Base-by-base conservation (phyloP, 2,797 vertebrate genomes). In the Coreius guichenoti region DNA sequence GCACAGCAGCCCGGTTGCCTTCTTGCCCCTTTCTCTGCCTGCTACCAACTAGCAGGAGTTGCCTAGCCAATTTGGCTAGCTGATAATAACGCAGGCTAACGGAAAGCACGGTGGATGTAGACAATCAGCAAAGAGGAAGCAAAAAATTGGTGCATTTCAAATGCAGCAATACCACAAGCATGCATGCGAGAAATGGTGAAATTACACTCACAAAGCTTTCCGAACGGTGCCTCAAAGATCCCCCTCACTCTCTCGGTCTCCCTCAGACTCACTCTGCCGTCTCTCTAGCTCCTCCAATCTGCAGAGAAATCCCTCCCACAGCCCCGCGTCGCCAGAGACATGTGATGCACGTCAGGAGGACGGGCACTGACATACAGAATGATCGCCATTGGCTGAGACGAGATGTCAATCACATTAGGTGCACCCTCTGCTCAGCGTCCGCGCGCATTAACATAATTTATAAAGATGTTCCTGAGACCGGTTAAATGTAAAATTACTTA, bases 321-420 rank as follows among this genome's bases (percentile, higher is more conserved):
- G 87, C 89, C 91, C 87, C 91, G 92, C 93, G 93, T 93, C 92
- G 90, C 92, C 89, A 69, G 92, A 90, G 89, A 93, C 95, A 94
- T 90, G 94, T 95, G 94, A 95, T 90, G 89, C 87, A 78, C 92
- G 94, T 93, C 92, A 92, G 89, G 92, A 94, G 94, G 94, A 91
- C 91, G 93, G 92, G 87, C 92, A 90, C 36, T 87, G 87, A 83
- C 89, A 77, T 77, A 90, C 86, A 90, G 92, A 92, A 93, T 91
- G 92, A 92, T 93, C 78, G 80, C 93, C 87, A 96, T 96, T 96
- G 95, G 95, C 72, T 92, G 17, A 92, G 86, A 90, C 88, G 17
- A 90, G 91, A 93, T 93, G 93, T 94, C 93, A 93, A 94, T 96
- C 93, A 94, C 92, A 91, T 92, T 94, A 93, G 94, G 94, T 95